A percentile compares a stretch with the other conserved stretches of the same genome.
phyloP scores from a whole-genome alignment of 2,888 invertebrate genomes.

The Dasypolia templi region DNA sequence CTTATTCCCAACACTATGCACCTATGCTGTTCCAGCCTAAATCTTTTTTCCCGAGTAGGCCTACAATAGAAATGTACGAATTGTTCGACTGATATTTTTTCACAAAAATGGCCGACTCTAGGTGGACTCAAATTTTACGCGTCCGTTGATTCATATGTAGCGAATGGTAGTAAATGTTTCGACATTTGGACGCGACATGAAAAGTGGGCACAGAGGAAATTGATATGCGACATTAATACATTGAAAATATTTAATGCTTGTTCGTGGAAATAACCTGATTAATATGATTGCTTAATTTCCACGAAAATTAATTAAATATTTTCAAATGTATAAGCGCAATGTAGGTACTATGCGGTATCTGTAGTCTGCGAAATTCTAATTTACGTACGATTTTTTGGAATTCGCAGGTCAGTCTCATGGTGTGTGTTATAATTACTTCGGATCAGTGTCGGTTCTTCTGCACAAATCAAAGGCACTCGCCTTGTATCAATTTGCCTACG shows the following conservation, averaged over 20 bases:
- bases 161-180: constrained; percentile 49
- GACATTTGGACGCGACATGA: constrained; percentile 52
- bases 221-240: constrained; percentile 46
- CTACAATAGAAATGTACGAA: constrained; percentile 11
- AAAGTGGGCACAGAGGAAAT: constrained; percentile 36
- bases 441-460: too few relatives aligned
- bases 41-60: not conserved
- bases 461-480: too few relatives aligned
- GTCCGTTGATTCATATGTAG: constrained; percentile 32
- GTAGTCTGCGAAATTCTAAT: too few relatives aligned
- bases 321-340: too few relatives aligned
- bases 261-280: constrained; percentile 14
- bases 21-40: not conserved
- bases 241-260: constrained; percentile 38
- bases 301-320: not conserved
- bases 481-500: too few relatives aligned
- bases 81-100: not conserved
- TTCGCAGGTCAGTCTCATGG: too few relatives aligned
- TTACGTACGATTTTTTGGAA: too few relatives aligned
- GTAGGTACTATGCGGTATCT: too few relatives aligned
- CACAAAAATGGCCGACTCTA: constrained; percentile 18
- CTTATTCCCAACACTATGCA: not conserved
- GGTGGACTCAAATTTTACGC: constrained; percentile 36
- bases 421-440: too few relatives aligned
- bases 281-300: not conserved